Evolutionary conservation across 2,888 invertebrate species (phyloP).

Genomic region (Drosophila greeni): DNA sequence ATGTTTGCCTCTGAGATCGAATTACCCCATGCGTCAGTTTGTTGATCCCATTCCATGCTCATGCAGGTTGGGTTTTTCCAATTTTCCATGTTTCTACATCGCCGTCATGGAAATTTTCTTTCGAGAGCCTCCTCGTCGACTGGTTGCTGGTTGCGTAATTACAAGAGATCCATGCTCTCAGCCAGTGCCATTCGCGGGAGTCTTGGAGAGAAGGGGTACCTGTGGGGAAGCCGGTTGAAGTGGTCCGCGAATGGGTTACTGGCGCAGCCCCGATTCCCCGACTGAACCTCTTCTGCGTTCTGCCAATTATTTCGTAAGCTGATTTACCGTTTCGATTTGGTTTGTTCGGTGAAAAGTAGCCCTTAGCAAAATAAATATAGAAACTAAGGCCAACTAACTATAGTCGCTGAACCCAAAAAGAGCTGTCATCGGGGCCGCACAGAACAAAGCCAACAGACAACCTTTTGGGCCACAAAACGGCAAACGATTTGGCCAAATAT

Average conservation of each 20-base stretch:
- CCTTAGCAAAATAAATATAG: conserved; percentile 31
- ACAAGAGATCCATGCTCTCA: conserved; percentile 45
- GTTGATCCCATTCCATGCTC: conserved; percentile 59
- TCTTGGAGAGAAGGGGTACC: conserved; percentile 2
- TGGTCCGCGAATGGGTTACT: conserved; percentile 38
- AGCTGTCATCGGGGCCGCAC: not conserved
- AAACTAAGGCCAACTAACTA: conserved; percentile 6
- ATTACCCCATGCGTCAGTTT: conserved; percentile 57
- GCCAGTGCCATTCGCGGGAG: conserved; percentile 34
- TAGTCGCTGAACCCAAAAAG: conserved; percentile 10
- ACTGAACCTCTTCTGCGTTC: conserved; percentile 5
- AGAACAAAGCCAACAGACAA: conserved; percentile 6
- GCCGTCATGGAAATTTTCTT: conserved; percentile 26
- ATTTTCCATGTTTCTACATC: conserved; percentile 43
- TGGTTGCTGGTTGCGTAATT: conserved; percentile 63
- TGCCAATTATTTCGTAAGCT: conserved; percentile 28
- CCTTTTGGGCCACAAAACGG: conserved; percentile 39
- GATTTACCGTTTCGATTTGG: conserved; percentile 25
- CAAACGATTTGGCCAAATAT: conserved; percentile 26
- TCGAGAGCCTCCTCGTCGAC: conserved; percentile 46
- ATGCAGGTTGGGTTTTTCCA: conserved; percentile 44
- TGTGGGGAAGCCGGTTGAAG: conserved; percentile 15
- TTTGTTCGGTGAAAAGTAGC: conserved; percentile 14
- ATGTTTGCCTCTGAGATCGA: conserved; percentile 44
- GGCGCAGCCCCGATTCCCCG: conserved; percentile 19